Base-by-base conservation (phyloP, 2,113 vertebrate species). In the Oreochromis aureus region DNA sequence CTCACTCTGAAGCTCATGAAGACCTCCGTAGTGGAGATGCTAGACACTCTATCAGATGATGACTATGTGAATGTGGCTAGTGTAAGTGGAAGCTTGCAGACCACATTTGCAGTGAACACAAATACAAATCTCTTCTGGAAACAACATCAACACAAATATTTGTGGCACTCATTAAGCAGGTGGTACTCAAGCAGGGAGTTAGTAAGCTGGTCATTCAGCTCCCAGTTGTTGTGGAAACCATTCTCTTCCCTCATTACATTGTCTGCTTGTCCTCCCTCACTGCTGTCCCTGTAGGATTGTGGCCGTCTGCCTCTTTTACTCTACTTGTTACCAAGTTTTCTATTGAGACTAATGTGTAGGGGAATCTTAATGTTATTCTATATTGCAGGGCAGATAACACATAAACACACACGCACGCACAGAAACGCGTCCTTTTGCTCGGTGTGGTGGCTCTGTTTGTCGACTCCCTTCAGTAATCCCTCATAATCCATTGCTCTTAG, bases 1-100 rank as follows among this genome's bases (percentile, higher is more conserved):
- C 97, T 99, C 89, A 99, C 98, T 2, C 97, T 99, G 94, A 99
- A 98, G 92, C 96, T 99, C 90, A 99, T 99, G 98, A 99, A 99
- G 96, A 98, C 97, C 0, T 99, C 98, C 0, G 98, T 99, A 22
- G 93, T 96, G 1, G 97, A 99, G 95, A 99, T 99, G 98, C 94
- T 99, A 91, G 98, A 99, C 91, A 99, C 98, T 0, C 96, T 99
- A 10, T 98, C 98, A 0, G 98, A 99, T 1, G 98, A 99, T 0
- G 98, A 99, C 96, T 99, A 98, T 0, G 98, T 99, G 59, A 99
- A 98, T 0, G 98, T 99, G 81, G 96, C 95, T 84, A 92, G 92
- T 89, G 96, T 96, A 69, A 94, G 94, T 81, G 5, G 12, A 54
- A 51, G 19, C 58, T 69, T 22, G 13, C 41, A 53, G 61, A 30